These are phyloP conservation scores for Phaedon cochleariae DNA, from an alignment of 2,888 invertebrate species.

Conservation along the genomic window DNA sequence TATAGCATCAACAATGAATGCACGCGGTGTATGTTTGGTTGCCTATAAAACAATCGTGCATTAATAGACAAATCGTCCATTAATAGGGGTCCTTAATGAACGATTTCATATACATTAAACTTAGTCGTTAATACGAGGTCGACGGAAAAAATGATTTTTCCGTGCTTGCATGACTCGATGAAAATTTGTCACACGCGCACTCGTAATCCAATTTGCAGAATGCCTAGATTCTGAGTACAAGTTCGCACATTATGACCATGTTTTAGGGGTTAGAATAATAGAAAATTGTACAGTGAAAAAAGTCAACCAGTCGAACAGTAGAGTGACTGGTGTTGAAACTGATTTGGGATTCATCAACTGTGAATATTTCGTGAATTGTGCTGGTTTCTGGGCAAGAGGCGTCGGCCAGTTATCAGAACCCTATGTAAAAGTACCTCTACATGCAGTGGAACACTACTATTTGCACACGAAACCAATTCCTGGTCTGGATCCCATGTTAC, in stretches of 20 bases:
- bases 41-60: no score
- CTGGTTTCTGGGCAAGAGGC: constrained; percentile 93
- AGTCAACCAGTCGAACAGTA: constrained; percentile 72
- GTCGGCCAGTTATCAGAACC: constrained; percentile 88
- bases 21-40: no score
- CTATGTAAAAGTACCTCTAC: constrained; percentile 86
- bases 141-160: no score
- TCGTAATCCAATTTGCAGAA: no score
- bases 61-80: no score
- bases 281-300: constrained; percentile 81
- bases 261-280: constrained; percentile 75
- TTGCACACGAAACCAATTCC: constrained; percentile 85
- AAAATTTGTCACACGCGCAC: no score
- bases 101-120: no score
- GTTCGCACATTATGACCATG: background rate
- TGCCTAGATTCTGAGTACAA: no score
- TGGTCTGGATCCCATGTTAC: constrained; percentile 80
- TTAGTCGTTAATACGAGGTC: no score
- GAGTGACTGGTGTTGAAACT: constrained; percentile 80
- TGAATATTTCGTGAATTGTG: constrained; percentile 93
- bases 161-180: no score
- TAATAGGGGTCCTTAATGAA: no score
- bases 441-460: constrained; percentile 94
- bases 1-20: no score
- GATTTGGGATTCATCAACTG: constrained; percentile 80